Conservation (phyloP, 2,888 invertebrate species). For the Spilarctia lutea region DNA sequence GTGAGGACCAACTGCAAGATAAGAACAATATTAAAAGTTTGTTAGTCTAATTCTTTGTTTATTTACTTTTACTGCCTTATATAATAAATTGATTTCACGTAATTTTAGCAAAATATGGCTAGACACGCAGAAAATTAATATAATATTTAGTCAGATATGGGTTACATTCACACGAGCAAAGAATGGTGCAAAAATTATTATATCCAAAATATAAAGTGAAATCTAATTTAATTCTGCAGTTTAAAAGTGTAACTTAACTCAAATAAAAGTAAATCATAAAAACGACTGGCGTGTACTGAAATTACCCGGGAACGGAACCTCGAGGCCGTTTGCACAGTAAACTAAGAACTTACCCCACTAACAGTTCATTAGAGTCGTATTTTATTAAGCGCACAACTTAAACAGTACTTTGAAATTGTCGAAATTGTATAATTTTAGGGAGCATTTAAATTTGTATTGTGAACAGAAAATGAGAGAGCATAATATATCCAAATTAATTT, state of each 20-base stretch:
- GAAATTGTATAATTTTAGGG: constrained; percentile 24
- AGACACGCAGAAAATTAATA: no score
- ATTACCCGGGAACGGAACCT: constrained; percentile 20
- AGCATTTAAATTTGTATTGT: neutral
- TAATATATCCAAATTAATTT: no score
- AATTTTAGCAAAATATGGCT: no score
- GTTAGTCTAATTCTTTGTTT: no score
- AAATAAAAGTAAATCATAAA: constrained; percentile 14
- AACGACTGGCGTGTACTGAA: constrained; percentile 7
- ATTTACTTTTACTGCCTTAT: no score
- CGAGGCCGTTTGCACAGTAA: constrained; percentile 21
- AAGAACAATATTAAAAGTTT: no score
- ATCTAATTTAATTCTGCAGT: neutral
- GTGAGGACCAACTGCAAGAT: no score
- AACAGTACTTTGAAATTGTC: constrained; percentile 21
- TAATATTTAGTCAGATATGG: no score
- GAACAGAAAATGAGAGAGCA: neutral
- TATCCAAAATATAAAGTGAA: neutral
- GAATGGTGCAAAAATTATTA: neutral
- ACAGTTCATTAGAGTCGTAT: constrained; percentile 42
- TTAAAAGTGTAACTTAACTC: constrained; percentile 1
- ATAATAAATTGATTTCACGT: no score
- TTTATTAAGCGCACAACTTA: constrained; percentile 49
- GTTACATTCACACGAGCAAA: no score
- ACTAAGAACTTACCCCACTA: constrained; percentile 28